Conservation (phyloP, 2,113 vertebrate genomes). For the Sturnira hondurensis region DNA sequence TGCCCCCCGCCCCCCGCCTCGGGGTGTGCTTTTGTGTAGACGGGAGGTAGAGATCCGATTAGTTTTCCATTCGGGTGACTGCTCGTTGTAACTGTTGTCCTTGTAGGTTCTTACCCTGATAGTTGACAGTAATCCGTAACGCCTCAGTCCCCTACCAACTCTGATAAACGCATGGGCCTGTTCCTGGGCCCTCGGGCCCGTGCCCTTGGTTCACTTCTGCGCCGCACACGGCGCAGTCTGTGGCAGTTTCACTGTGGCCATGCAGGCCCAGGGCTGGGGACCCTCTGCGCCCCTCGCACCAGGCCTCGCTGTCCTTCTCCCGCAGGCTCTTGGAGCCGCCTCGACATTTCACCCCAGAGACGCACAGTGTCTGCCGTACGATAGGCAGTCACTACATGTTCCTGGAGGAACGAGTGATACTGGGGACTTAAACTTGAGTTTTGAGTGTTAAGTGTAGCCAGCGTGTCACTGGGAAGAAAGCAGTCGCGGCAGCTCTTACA, state of each 20-base stretch:
- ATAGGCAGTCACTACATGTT: not conserved
- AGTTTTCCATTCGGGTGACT: not conserved
- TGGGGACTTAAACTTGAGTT: not conserved
- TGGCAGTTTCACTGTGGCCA: not conserved
- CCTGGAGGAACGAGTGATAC: not conserved
- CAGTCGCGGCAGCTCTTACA: not conserved
- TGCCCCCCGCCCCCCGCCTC: no score
- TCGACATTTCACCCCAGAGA: not conserved
- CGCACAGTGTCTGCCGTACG: not conserved
- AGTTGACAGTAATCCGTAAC: not conserved
- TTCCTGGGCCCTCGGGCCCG: not conserved
- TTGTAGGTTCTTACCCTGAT: not conserved
- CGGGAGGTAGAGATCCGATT: not conserved
- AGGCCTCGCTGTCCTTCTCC: not conserved
- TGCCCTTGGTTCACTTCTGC: not conserved
- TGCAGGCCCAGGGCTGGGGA: not conserved
- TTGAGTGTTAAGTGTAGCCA: not conserved
- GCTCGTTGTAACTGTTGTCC: not conserved
- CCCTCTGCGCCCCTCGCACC: not conserved
- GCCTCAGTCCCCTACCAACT: not conserved
- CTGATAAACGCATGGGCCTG: not conserved
- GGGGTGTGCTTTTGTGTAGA: not conserved
- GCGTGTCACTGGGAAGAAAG: not conserved
- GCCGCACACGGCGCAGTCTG: not conserved
- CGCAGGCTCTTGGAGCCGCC: not conserved